A percentile compares a stretch with the other conserved stretches of the same genome.
phyloP scores from a whole-genome alignment of 1,140 invertebrate species.

The Neomicropteryx cornuta region DNA sequence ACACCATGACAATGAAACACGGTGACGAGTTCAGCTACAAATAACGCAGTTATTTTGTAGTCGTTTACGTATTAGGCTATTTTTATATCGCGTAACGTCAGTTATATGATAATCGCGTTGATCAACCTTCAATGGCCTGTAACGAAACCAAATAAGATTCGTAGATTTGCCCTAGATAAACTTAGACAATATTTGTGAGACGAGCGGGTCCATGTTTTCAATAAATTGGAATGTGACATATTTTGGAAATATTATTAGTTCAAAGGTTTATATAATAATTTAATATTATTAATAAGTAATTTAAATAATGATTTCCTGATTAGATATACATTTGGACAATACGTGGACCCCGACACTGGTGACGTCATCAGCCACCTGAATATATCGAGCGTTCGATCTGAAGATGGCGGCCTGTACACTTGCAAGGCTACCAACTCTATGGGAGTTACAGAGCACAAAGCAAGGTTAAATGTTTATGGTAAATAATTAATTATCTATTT shows the following conservation, averaged over 20 bases:
- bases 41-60: no score
- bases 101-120: no score
- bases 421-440: conserved; percentile 44
- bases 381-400: conserved; percentile 57
- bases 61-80: no score
- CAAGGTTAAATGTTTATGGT: conserved; percentile 57
- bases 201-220: not conserved
- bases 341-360: conserved; percentile 44
- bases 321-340: conserved; percentile 11
- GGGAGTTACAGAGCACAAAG: conserved; percentile 54
- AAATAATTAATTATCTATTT: conserved; percentile 18
- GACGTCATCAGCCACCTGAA: conserved; percentile 83
- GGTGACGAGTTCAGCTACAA: no score
- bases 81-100: no score
- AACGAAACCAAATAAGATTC: no score
- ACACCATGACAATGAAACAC: no score
- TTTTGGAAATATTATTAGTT: no score
- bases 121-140: no score
- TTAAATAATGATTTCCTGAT: not conserved
- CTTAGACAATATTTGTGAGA: not conserved
- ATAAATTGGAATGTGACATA: no score
- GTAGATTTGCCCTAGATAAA: not conserved
- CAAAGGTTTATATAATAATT: no score
- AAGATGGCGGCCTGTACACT: conserved; percentile 62
- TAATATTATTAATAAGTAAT: no score